Evolutionary conservation across 2,797 vertebrate genomes (phyloP).

Genomic region (Coracias cyanogaster): DNA sequence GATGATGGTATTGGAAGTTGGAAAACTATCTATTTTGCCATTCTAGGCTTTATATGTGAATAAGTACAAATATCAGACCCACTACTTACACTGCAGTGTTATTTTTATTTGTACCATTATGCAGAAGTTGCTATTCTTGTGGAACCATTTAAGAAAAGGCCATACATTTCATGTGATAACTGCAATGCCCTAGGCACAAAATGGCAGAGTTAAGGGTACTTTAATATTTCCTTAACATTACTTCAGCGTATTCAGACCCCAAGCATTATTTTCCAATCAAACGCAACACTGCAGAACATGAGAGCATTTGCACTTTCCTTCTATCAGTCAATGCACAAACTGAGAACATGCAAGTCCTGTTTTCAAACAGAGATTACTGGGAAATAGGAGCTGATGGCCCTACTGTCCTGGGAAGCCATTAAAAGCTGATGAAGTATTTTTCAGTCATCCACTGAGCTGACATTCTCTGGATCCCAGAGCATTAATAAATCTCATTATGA

Average conservation of each 20-base stretch:
- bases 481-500: slow-evolving; percentile 70
- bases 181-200: slow-evolving; percentile 14
- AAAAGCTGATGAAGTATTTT: slow-evolving; percentile 42
- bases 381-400: neutral
- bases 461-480: neutral
- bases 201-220: slow-evolving; percentile 25
- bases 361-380: slow-evolving; percentile 2
- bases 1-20: neutral
- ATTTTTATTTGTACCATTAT: slow-evolving; percentile 51
- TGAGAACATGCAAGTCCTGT: neutral
- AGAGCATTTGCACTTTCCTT: neutral
- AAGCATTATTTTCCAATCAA: slow-evolving; percentile 65
- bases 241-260: slow-evolving; percentile 22
- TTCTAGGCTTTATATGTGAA: neutral
- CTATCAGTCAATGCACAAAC: neutral
- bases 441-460: slow-evolving; percentile 38
- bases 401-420: neutral
- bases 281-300: slow-evolving; percentile 1
- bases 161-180: slow-evolving; percentile 30
- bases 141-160: slow-evolving; percentile 36
- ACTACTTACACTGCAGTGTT: neutral
- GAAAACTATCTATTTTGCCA: neutral
- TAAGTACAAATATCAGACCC: neutral
- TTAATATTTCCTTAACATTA: slow-evolving; percentile 53
- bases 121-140: slow-evolving; percentile 18